Conservation (phyloP, 1,140 invertebrate species). For the Anastatus disparis region DNA sequence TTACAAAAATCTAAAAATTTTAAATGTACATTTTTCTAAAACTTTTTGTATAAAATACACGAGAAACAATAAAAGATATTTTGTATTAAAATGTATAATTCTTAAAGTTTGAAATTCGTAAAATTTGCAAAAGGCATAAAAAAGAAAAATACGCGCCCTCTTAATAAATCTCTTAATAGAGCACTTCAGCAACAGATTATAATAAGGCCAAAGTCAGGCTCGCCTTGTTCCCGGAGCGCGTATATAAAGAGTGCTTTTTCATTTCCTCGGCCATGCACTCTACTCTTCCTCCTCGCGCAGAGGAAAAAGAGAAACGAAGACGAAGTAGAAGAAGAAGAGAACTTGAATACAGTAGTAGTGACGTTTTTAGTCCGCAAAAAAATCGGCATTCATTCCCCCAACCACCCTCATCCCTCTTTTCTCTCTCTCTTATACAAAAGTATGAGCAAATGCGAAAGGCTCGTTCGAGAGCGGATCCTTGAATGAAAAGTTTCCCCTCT, state of each 20-base stretch:
- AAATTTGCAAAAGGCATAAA: too few relatives aligned
- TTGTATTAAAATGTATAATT: too few relatives aligned
- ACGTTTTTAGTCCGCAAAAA: conserved; percentile 14
- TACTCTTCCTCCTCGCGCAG: background rate
- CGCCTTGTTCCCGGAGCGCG: background rate
- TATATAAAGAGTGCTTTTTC: conserved; percentile 14
- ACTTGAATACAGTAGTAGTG: background rate
- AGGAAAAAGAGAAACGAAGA: background rate
- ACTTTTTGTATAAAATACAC: too few relatives aligned
- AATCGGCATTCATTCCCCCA: conserved; percentile 27
- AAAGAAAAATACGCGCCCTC: too few relatives aligned
- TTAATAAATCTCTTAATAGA: conserved; percentile 13
- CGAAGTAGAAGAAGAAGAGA: background rate
- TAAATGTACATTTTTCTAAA: too few relatives aligned
- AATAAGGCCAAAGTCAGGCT: background rate
- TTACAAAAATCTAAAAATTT: too few relatives aligned
- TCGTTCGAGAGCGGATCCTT: conserved; percentile 6
- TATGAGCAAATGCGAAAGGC: conserved; percentile 18
- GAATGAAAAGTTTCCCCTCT: conserved; percentile 37
- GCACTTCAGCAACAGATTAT: background rate
- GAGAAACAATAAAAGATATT: too few relatives aligned
- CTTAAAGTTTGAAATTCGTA: too few relatives aligned
- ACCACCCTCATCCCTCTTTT: too few relatives aligned
- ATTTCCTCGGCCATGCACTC: conserved; percentile 29
- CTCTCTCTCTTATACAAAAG: too few relatives aligned